Evolutionary conservation across 2,888 invertebrate species (phyloP).

Genomic region (Macroteleia sp.): DNA sequence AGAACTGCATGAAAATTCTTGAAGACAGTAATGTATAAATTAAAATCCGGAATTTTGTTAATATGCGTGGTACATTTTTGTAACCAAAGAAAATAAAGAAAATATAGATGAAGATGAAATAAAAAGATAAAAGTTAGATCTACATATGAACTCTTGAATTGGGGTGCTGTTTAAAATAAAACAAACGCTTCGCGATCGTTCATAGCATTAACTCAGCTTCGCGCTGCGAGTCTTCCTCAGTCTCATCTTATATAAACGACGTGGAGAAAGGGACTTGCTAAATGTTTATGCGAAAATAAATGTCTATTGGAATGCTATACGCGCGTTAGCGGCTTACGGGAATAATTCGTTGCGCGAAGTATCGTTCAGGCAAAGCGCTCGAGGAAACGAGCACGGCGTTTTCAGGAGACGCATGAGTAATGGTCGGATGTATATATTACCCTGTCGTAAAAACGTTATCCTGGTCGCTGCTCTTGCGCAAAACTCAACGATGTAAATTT

Average conservation of each 20-base stretch:
- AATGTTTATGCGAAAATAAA: slow-evolving; percentile 66
- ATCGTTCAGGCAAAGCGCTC: slow-evolving; percentile 62
- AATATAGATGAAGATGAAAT: no score
- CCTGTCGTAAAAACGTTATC: slow-evolving; percentile 61
- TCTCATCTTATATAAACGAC: slow-evolving; percentile 56
- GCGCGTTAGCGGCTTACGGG: slow-evolving; percentile 63
- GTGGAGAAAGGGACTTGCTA: slow-evolving; percentile 49
- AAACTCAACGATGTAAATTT: slow-evolving; percentile 62
- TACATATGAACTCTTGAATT: slow-evolving; percentile 26
- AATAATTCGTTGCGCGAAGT: slow-evolving; percentile 67
- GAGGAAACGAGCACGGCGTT: slow-evolving; percentile 66
- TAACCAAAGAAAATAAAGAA: no score
- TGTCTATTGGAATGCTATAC: slow-evolving; percentile 63
- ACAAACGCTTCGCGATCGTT: slow-evolving; percentile 37
- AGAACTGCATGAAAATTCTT: no score
- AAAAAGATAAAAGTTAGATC: slow-evolving; percentile 43
- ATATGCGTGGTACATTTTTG: no score
- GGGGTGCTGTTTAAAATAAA: slow-evolving; percentile 34
- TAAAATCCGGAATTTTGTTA: no score
- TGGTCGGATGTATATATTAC: slow-evolving; percentile 64
- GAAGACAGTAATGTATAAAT: no score
- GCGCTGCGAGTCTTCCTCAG: slow-evolving; percentile 31
- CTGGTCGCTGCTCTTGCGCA: slow-evolving; percentile 59
- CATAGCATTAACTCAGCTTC: slow-evolving; percentile 51
- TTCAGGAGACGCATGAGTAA: slow-evolving; percentile 65